Conservation (phyloP, 2,797 vertebrate species). For the Poecilia gillii region DNA sequence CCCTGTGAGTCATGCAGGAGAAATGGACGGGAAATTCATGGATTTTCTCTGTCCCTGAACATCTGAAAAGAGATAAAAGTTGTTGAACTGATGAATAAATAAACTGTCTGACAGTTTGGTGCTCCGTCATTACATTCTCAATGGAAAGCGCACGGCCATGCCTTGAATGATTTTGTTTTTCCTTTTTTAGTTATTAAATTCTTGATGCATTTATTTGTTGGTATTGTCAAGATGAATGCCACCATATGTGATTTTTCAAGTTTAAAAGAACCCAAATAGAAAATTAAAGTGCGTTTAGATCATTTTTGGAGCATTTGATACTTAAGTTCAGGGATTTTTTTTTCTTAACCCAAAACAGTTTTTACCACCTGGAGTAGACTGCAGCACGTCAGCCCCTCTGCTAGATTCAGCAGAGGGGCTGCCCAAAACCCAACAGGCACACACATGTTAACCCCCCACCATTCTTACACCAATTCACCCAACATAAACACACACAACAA, state of each 20-base stretch:
- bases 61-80: background rate
- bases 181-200: background rate
- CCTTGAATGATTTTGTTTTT: background rate
- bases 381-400: too few relatives aligned
- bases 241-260: background rate
- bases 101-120: background rate
- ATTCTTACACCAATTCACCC: too few relatives aligned
- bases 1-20: background rate
- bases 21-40: background rate
- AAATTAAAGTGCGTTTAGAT: background rate
- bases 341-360: background rate
- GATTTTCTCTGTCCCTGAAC: background rate
- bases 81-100: background rate
- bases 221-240: background rate
- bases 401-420: too few relatives aligned
- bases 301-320: background rate
- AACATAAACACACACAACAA: too few relatives aligned
- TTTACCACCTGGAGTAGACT: background rate
- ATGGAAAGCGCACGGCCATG: background rate
- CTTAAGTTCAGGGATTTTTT: background rate
- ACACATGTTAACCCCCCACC: too few relatives aligned
- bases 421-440: too few relatives aligned
- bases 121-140: background rate
- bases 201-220: background rate
- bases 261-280: background rate